Base-by-base conservation (phyloP, 2,113 vertebrate genomes). In the Anoplopoma fimbria region DNA sequence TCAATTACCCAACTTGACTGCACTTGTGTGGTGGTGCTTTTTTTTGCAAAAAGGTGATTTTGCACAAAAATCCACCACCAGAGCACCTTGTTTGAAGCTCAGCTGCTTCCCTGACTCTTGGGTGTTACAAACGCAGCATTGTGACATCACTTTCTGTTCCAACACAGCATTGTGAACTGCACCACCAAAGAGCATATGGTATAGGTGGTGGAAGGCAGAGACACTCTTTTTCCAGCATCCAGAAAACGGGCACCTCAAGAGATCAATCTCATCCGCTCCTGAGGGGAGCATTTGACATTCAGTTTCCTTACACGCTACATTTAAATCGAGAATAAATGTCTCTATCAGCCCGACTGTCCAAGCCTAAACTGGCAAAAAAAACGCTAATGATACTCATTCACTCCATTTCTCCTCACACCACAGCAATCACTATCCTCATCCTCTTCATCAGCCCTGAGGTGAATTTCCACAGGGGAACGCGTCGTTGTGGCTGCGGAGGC, bases 1-100 rank as follows among this genome's bases (percentile, higher is more conserved):
- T 81, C 73, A 40, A 14, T 71, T 77, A 83, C 69, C 83, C 83
- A 82, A 21, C 77, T 15, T 19, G 17, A 58, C 63, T 77, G 68
- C 83, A 60, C 61, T 33, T 0, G 27, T 33, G 72, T 49, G 75
- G 65, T 10, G 36, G 4, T 27, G 15, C 45, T 81, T 67, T 61
- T 63, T 40, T 68, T 68, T 64, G n/a, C n/a, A n/a, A n/a, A n/a
- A n/a, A n/a, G 9, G 1, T 40, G 75, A 34, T 57, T 64, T 15
- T 25, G 42, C 40, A 69, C 67, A 19, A 47, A 10, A 25, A 67
- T 25, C 29, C 53, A 15, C 5, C 34, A 36, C 27, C 12, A 0
- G 13, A 9, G 14, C 55, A 69, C 49, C 23, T 80, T 1, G 14
- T 79, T 45, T 74, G 82, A 61, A 55, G 49, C 69, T 68, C 42